Evolutionary conservation across 1,140 invertebrate genomes (phyloP).

Genomic region (Rhyzopertha dominica): DNA sequence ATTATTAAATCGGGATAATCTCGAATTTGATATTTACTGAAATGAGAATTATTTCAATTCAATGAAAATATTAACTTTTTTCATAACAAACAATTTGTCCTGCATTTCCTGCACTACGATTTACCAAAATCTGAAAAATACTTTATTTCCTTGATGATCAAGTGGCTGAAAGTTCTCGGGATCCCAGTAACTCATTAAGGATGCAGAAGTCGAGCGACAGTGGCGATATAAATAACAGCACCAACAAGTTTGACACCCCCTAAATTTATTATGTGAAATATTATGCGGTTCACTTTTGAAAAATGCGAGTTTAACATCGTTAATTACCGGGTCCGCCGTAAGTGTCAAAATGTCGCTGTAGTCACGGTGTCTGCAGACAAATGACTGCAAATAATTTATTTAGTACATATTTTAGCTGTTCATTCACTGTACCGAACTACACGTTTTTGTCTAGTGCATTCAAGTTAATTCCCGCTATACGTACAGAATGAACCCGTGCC

Average conservation of each 20-base stretch:
- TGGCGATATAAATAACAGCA: conserved; percentile 25
- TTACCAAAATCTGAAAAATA: no score
- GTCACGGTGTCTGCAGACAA: conserved; percentile 41
- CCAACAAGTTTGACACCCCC: conserved; percentile 37
- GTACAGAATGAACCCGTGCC: not conserved
- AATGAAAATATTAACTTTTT: no score
- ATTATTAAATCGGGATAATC: no score
- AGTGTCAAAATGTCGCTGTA: conserved; percentile 42
- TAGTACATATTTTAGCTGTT: conserved; percentile 2
- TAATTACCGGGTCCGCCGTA: conserved; percentile 43
- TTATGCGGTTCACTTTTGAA: conserved; percentile 43
- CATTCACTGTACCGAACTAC: not conserved
- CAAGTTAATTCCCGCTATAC: not conserved
- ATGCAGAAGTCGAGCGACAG: no score
- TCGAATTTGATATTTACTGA: no score
- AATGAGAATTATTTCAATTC: no score
- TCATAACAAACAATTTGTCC: no score
- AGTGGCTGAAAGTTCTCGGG: no score
- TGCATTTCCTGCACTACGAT: no score
- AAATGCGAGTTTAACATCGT: conserved; percentile 45
- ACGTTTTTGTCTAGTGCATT: not conserved
- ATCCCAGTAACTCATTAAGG: no score
- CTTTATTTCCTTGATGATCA: no score
- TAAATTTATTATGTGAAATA: conserved; percentile 45
- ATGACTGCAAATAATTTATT: conserved; percentile 43